Evolutionary conservation across 2,797 vertebrate species (phyloP).

Genomic region (Acipenser transmontanus): DNA sequence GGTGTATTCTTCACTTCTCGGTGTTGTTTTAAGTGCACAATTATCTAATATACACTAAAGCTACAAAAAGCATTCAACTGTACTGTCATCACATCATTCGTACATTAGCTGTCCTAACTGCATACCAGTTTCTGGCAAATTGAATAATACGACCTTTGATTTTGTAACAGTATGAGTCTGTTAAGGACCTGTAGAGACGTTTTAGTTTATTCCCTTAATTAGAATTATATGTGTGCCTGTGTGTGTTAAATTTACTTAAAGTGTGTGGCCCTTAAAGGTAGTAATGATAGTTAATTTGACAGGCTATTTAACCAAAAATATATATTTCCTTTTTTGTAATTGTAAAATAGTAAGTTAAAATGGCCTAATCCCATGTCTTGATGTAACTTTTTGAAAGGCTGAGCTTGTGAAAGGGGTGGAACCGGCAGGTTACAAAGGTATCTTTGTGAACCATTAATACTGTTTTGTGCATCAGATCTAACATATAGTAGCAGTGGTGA

Average conservation of each 20-base stretch:
- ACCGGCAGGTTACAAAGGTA: constrained; percentile 52
- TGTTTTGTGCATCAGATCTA: constrained; percentile 57
- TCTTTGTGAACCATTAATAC: constrained; percentile 64
- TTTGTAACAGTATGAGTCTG: too few relatives aligned
- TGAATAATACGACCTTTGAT: too few relatives aligned
- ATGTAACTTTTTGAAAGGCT: neutral
- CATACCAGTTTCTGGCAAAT: too few relatives aligned
- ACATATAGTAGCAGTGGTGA: constrained; percentile 44
- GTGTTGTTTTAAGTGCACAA: too few relatives aligned
- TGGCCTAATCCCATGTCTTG: constrained; percentile 32
- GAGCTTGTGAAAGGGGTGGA: neutral
- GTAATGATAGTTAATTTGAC: constrained; percentile 15
- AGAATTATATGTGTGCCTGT: neutral
- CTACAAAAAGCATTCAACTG: too few relatives aligned
- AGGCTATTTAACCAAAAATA: constrained; percentile 17
- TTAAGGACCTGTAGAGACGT: too few relatives aligned
- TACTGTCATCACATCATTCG: too few relatives aligned
- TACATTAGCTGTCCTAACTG: too few relatives aligned
- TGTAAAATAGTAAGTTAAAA: neutral
- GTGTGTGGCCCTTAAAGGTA: constrained; percentile 1
- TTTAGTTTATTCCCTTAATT: too few relatives aligned
- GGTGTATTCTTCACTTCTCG: too few relatives aligned
- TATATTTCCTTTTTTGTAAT: constrained; percentile 20
- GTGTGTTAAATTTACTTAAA: constrained; percentile 17
- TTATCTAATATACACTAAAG: too few relatives aligned